Base-by-base conservation (phyloP, 2,888 invertebrate species). In the Trachelus stipa region DNA sequence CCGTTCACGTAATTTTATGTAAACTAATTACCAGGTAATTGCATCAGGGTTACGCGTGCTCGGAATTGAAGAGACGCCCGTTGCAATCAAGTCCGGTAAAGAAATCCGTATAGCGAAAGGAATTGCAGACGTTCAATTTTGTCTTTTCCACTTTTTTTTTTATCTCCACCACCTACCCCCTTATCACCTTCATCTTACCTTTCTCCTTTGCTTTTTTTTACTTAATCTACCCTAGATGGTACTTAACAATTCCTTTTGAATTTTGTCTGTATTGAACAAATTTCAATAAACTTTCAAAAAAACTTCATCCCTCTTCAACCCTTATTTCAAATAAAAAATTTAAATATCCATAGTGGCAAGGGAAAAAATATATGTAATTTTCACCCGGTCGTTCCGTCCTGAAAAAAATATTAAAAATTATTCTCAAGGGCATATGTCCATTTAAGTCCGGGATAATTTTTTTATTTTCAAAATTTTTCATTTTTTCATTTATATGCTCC, bases 11-110 rank as follows among this genome's bases (percentile, higher is more conserved):
- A 85, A 87, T 88, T 87, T 86, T 85, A 84, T 84, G 87, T 86
- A 86, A 87, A 88, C 86, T 87, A 87, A 88, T 88, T 87, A 87
- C 80, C 78, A 80, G 82, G 81, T 88, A 87, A 89, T 87, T 86
- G 81, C 85, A 85, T 85, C 83, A 83, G 78, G 83, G 82, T 33
- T 73, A 77, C 80, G 81, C 84, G 85, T 84, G 85, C 77, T 76
- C 77, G 81, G 84, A 85, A 85, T 56, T 83, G 80, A 82, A 82
- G 73, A 73, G 73, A 71, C 79, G 77, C 76, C 75, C 75, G 74
- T 77, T 83, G 85, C 84, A 87, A 88, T 87, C 86, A 86, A 82
- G 81, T 79, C 75, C 78, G 79, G 77, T 76, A 84, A 84, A 81
- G 84, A 77, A 79, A 82, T 81, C 81, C 84, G 79, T 56, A 56